Evolutionary conservation across 2,888 invertebrate species (phyloP).

Genomic region (Eledona agricola): DNA sequence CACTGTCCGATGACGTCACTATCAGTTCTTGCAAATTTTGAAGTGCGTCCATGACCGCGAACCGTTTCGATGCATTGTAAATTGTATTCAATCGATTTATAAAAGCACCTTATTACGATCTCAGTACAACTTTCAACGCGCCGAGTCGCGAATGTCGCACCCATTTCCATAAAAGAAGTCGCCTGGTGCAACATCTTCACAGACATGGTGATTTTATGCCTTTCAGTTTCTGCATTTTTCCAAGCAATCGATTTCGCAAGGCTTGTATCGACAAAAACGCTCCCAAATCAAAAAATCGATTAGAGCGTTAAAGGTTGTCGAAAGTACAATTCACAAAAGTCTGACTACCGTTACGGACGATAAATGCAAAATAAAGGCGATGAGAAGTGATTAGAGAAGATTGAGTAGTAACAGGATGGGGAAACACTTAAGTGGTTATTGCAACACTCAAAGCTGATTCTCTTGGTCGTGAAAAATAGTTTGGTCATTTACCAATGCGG

Average conservation of each 20-base stretch:
- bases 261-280: neutral
- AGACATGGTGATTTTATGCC: no score
- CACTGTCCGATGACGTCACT: no score
- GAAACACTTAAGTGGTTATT: neutral
- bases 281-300: neutral
- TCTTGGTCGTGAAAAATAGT: no score
- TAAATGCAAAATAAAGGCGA: constrained; percentile 9
- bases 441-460: constrained; percentile 1
- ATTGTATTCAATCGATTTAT: no score
- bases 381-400: no score
- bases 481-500: neutral
- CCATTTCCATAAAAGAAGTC: constrained; percentile 6
- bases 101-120: constrained; percentile 5
- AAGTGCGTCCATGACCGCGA: no score
- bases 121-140: constrained; percentile 1
- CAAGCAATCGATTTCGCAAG: neutral
- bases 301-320: constrained; percentile 4
- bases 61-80: no score
- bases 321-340: no score
- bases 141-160: constrained; percentile 7
- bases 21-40: no score
- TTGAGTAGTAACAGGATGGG: no score
- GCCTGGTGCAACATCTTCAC: constrained; percentile 2
- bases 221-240: no score
- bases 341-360: constrained; percentile 7